Evolutionary conservation across 2,888 invertebrate genomes (phyloP), one percentile per base, ranked within the genome.

Genomic region (Cheilosia impressa): DNA sequence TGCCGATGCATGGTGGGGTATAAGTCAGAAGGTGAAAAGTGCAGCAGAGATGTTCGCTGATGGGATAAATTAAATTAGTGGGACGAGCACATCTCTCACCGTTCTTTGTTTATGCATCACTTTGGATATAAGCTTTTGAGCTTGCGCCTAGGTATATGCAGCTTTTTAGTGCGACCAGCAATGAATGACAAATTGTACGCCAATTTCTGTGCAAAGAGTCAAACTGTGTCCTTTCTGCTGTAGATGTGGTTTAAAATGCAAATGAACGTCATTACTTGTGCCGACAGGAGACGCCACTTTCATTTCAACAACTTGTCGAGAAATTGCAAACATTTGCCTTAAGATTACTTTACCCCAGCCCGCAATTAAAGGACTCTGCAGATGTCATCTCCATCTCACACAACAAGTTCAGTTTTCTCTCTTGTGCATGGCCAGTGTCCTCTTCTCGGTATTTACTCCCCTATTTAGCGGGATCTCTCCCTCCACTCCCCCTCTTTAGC

Each of bases 311-410:
- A 75, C 66, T 75, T 80, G 66, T 75, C 55, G 63, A 17, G 19
- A 43, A 63, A 76, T 69, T 34, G 71, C 76, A 81, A 81, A 71
- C 80, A 73, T 80, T 73, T 80, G 66, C 62, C 53, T 55, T 52
- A 75, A 77, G 82, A 82, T 82, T 72, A 60, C 65, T 71, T 82
- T 82, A 68, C 13, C 10, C 52, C 72, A 68, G 57, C 63, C 57
- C n/a, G 43, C 68, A 83, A 78, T 78, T 73, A 78, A 78, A 78
- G 50, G 66, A 62, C 55, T 41, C 63, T n/a, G 6, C 24, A 41
- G 4, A 9, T 47, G 34, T 24, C 43, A 45, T n/a, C 31, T 38
- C 19, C 19, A 17, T 45, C 47, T 41, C 38, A 19, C 38, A 38
- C 22, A 38, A 7, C 38, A 38, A 52, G 19, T 34, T 19, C 43